phyloP scores from a whole-genome alignment of 2,797 vertebrate genomes.

The Lagodon rhomboides region DNA sequence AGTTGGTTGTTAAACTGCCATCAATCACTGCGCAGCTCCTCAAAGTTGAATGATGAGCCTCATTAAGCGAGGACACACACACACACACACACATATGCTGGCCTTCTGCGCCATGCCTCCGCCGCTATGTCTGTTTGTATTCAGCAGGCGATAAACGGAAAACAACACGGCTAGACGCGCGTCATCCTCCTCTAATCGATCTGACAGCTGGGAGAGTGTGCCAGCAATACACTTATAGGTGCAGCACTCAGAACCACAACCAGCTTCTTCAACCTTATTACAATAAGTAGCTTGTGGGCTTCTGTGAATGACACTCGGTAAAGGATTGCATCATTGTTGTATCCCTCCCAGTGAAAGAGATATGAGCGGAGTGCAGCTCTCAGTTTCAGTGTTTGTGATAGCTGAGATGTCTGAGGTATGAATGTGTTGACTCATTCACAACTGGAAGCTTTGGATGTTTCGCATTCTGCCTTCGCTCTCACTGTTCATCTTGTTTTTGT shows the following conservation, averaged over 20 bases:
- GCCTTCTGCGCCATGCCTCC: conserved; percentile 23
- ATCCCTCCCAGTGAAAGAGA: conserved; percentile 41
- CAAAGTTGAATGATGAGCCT: conserved; percentile 57
- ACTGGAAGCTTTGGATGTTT: conserved; percentile 42
- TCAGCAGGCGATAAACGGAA: conserved; percentile 47
- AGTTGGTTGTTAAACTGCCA: conserved; percentile 51
- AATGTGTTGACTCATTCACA: conserved; percentile 34
- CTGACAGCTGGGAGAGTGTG: conserved; percentile 38
- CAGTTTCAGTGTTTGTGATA: conserved; percentile 32
- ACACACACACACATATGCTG: conserved; percentile 14
- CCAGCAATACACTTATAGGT: conserved; percentile 58
- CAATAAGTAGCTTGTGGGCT: conserved; percentile 52
- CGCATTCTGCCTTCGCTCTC: conserved; percentile 14
- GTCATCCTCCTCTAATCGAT: conserved; percentile 38
- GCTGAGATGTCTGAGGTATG: conserved; percentile 4
- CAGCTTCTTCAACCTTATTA: conserved; percentile 37
- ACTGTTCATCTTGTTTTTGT: not conserved
- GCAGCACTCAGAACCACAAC: conserved; percentile 45
- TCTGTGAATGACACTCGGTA: conserved; percentile 21
- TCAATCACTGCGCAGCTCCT: conserved; percentile 49
- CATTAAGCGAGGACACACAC: conserved; percentile 41
- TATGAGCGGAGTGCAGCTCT: conserved; percentile 21
- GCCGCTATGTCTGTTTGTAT: conserved; percentile 16
- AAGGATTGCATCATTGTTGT: conserved; percentile 48
- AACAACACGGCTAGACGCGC: conserved; percentile 24